These are phyloP conservation scores for Entomobrya multifasciata DNA, from an alignment of 2,888 invertebrate genomes.

Conservation along the genomic window DNA sequence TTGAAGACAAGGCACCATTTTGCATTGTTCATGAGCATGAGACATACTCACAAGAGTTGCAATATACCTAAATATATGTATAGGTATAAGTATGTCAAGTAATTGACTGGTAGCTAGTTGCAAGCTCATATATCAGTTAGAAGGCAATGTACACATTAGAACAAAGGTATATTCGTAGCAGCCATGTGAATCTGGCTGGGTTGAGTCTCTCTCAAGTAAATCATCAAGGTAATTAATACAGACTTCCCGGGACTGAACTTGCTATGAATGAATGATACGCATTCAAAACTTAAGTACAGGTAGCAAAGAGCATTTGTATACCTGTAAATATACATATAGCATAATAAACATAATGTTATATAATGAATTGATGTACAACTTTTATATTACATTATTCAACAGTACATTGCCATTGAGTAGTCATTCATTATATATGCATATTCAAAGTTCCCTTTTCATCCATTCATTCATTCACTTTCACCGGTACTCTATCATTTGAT, in stretches of 20 bases:
- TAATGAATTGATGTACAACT: background rate
- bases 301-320: too few relatives aligned
- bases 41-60: too few relatives aligned
- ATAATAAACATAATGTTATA: constrained; percentile 2
- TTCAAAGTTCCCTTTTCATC: background rate
- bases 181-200: background rate
- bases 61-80: too few relatives aligned
- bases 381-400: too few relatives aligned
- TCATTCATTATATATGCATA: background rate
- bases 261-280: background rate
- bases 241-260: background rate
- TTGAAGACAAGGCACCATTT: too few relatives aligned
- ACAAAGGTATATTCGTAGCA: background rate
- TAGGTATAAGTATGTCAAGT: too few relatives aligned
- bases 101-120: too few relatives aligned
- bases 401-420: too few relatives aligned
- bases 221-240: constrained; percentile 60
- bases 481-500: constrained; percentile 42
- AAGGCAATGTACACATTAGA: too few relatives aligned
- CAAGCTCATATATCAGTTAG: too few relatives aligned
- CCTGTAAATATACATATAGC: background rate
- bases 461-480: constrained; percentile 28
- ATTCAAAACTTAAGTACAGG: too few relatives aligned
- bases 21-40: too few relatives aligned
- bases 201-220: constrained; percentile 46